Percentiles rank a stretch among this genome's conserved stretches.
These are phyloP conservation scores for Hemaris fuciformis DNA, from an alignment of 2,888 invertebrate genomes.

Conservation along the genomic window DNA sequence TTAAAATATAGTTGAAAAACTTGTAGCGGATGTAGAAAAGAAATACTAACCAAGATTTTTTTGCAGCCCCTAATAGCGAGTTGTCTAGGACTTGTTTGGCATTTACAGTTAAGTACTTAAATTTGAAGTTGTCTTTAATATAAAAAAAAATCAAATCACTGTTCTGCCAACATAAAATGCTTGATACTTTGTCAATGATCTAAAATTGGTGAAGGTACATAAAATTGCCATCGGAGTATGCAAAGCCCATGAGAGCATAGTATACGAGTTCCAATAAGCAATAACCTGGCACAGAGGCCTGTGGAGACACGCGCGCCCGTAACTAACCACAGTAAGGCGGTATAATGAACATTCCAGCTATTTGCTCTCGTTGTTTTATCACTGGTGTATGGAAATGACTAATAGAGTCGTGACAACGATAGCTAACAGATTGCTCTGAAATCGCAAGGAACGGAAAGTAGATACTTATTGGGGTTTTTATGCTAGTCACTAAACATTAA, in stretches of 20 bases:
- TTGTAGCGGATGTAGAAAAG: too few species aligned
- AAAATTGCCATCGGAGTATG: neutral
- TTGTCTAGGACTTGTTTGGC: too few species aligned
- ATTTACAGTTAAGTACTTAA: too few species aligned
- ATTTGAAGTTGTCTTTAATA: too few species aligned
- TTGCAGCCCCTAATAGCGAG: too few species aligned
- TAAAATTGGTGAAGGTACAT: neutral
- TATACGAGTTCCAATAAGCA: conserved; percentile 12
- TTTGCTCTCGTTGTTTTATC: neutral
- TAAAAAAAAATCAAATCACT: neutral
- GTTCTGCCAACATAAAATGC: neutral
- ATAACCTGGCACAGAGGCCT: conserved; percentile 12
- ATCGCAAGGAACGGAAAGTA: too few species aligned
- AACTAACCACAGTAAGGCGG: conserved; percentile 15
- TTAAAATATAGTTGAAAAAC: too few species aligned
- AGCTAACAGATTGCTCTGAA: neutral
- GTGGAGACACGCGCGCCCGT: conserved; percentile 26
- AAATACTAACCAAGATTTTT: too few species aligned
- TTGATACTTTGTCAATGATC: neutral
- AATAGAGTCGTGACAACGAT: neutral
- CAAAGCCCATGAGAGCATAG: conserved; percentile 2
- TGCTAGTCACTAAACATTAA: too few species aligned
- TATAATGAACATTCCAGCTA: conserved; percentile 4
- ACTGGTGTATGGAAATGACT: neutral
- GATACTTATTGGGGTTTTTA: too few species aligned